Conservation (phyloP, 2,797 vertebrate genomes). For the Acridotheres tristis region DNA sequence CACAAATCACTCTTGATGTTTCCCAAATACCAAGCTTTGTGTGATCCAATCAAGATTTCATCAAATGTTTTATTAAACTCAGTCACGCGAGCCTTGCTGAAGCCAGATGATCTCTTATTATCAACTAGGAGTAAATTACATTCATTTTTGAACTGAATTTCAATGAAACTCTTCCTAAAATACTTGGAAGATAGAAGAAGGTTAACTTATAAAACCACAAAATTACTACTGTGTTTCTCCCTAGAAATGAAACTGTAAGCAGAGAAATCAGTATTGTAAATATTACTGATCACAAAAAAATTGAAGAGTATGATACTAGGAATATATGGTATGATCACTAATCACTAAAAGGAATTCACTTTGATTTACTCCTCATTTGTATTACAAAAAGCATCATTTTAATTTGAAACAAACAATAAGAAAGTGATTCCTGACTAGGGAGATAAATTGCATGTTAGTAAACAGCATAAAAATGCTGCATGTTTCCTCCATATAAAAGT, state of each 20-base stretch:
- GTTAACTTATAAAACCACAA: slow-evolving; percentile 31
- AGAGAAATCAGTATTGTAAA: background rate
- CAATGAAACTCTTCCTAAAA: slow-evolving; percentile 87
- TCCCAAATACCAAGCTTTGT: slow-evolving; percentile 82
- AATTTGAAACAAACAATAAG: background rate
- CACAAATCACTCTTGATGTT: slow-evolving; percentile 80
- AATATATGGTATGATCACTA: background rate
- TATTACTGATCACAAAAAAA: background rate
- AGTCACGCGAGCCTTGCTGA: slow-evolving; percentile 74
- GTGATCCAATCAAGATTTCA: slow-evolving; percentile 87
- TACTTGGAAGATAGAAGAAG: slow-evolving; percentile 63
- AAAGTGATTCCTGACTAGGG: background rate
- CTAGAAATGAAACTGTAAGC: background rate
- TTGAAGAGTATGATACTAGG: background rate
- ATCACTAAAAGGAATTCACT: background rate
- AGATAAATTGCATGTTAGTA: background rate
- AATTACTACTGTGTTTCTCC: slow-evolving; percentile 12
- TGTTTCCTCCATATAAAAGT: background rate
- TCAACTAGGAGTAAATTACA: slow-evolving; percentile 84
- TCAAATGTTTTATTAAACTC: slow-evolving; percentile 85
- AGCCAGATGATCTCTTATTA: slow-evolving; percentile 89
- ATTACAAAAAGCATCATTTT: background rate
- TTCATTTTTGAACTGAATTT: slow-evolving; percentile 85
- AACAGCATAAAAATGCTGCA: background rate
- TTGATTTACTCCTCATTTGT: slow-evolving; percentile 5